phyloP scores from a whole-genome alignment of 1,140 invertebrate species.

The Vanessa atalanta region DNA sequence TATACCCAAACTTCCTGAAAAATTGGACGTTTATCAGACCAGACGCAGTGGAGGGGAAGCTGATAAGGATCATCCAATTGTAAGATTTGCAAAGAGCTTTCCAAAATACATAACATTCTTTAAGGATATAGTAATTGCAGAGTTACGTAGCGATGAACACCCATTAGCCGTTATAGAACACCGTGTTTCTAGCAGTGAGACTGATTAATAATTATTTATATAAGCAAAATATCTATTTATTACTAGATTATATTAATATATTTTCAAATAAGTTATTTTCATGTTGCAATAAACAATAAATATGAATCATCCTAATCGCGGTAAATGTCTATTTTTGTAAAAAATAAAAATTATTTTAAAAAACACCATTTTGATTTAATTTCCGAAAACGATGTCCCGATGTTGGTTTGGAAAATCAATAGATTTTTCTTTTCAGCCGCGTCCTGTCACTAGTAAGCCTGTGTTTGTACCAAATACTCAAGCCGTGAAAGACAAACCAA shows the following conservation, averaged over 20 bases:
- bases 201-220: no score
- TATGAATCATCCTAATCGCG: no score
- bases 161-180: background rate
- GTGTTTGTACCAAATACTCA: constrained; percentile 21
- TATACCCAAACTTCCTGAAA: constrained; percentile 54
- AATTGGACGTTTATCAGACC: constrained; percentile 47
- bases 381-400: no score
- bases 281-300: no score
- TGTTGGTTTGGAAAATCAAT: background rate
- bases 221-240: no score
- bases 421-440: constrained; percentile 49
- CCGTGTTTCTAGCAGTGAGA: background rate
- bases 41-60: constrained; percentile 41
- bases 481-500: constrained; percentile 34
- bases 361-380: no score
- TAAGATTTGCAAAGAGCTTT: constrained; percentile 49
- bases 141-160: constrained; percentile 41
- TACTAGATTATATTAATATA: no score
- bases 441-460: constrained; percentile 36
- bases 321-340: no score
- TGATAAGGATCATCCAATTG: constrained; percentile 46
- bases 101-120: constrained; percentile 55
- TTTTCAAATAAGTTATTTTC: no score
- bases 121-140: constrained; percentile 48
- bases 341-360: no score